Base-by-base conservation (phyloP, 1,140 invertebrate species). In the Oedothorax gibbosus region DNA sequence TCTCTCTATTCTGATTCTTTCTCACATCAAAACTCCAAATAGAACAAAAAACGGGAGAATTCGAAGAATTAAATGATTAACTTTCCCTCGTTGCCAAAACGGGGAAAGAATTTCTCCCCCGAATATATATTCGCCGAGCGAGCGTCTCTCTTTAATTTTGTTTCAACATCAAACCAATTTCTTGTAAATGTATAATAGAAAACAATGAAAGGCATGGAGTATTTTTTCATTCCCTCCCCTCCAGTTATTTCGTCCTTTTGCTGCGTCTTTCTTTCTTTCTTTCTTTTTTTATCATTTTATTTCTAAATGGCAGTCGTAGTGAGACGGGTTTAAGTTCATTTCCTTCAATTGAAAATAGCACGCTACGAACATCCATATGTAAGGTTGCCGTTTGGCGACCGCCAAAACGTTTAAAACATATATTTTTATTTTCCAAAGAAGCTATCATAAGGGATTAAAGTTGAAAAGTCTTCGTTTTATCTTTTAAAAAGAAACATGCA, bases 141-240 rank as follows among this genome's bases (percentile, higher is more conserved):
- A 54, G 65, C 60, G 71, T 51, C 69, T 62, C 76, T 68, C 81
- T 84, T 84, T 84, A 84, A 84, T 84, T 84, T 84, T 84, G 81
- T 84, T 84, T 84, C 81, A 84, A 84, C 81, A 84, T 84, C 81
- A 84, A 84, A 84, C 81, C 81, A 84, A 84, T 84, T 84, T 84
- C 81, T 84, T 84, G 69, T 84, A 84, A 84, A 75, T 84, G 81
- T 84, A 84, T 84, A 84, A 84, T 84, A 84, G 81, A 84, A 84
- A 84, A 84, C 81, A 84, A 84, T 84, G 81, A 84, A 84, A 84
- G 81, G 53, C 81, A 35, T n/a, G 49, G 51, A 75, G 14, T 65
- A 56, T 60, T 83, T 57, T 66, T 75, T 64, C 35, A 51, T 73
- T 71, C 64, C 20, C 18, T 18, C 18, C n/a, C 35, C 57, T 72